Conservation (phyloP, 2,113 vertebrate genomes). For the Campylomormyrus numenius region DNA sequence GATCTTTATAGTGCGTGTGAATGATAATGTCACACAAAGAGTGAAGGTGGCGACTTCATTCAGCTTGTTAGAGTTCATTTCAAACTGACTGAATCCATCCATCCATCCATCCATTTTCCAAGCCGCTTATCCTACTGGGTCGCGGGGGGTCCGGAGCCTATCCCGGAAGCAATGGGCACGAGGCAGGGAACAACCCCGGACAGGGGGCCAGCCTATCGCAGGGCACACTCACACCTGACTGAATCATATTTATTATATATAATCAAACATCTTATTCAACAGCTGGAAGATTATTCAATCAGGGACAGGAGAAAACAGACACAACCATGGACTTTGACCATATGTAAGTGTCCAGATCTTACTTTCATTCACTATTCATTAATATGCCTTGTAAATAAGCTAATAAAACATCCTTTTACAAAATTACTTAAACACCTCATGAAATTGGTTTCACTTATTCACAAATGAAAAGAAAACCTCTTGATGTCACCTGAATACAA, state of each 20-base stretch:
- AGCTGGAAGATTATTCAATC: neutral
- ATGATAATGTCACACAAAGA: neutral
- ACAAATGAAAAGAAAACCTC: neutral
- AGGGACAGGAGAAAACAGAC: neutral
- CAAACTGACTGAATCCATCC: neutral
- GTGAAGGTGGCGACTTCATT: neutral
- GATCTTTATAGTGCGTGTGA: neutral
- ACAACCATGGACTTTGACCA: neutral
- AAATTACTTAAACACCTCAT: neutral
- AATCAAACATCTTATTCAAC: neutral
- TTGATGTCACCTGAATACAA: neutral
- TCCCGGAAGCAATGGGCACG: too few species aligned
- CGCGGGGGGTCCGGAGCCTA: too few species aligned
- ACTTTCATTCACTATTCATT: neutral
- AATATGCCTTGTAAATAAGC: neutral
- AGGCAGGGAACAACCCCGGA: too few species aligned
- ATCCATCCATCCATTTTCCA: too few species aligned
- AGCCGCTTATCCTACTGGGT: too few species aligned
- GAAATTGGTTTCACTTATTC: conserved; percentile 2
- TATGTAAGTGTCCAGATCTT: neutral
- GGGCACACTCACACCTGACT: too few species aligned
- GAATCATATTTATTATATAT: neutral
- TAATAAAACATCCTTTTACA: neutral
- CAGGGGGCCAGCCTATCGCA: too few species aligned
- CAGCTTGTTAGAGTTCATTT: neutral